Base-by-base conservation (phyloP, 2,888 invertebrate genomes). In the Tipula helvola region DNA sequence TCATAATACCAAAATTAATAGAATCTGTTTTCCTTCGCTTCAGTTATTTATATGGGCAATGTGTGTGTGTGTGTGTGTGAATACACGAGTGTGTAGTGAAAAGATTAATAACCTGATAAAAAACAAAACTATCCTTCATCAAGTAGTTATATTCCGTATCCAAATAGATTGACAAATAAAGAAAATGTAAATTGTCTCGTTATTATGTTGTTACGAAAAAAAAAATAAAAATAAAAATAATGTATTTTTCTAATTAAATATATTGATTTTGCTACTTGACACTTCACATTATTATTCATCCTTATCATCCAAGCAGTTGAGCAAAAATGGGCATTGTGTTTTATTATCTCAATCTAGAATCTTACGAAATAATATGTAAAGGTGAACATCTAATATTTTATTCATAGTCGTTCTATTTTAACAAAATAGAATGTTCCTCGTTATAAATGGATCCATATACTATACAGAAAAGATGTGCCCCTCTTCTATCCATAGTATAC, bases 291-390 rank as follows among this genome's bases (percentile, higher is more conserved):
- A 71, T 71, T 71, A 71, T 71, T 71, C 71, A 71, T 71, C 28
- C 71, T 71, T 71, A 71, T 71, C 71, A 71, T 71, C 10, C 28
- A 12, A 71, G 28, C 18, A 28, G 28, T 71, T 71, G 71, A 71
- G 71, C 71, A 71, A 28, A 18, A 71, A 71, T 71, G 10, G 71
- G 71, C 71, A 71, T 71, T 71, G 71, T 71, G 10, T 71, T 71
- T 71, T 71, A 71, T 71, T 71, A 71, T 71, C 71, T 71, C 71
- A 71, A 71, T 71, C 71, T 71, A 71, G 71, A 71, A 71, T 71
- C 71, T 71, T 71, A 71, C 28, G 13, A 71, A 71, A 71, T 71
- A 71, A 18, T 71, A 71, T 71, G 28, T 71, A 71, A 71, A 71
- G 71, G 71, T 71, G 71, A 71, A 71, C 28, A 71, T 28, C 71